Evolutionary conservation across 1,140 invertebrate genomes (phyloP), one percentile per base, ranked within the genome.

Genomic region (Cyclargus thomasi): DNA sequence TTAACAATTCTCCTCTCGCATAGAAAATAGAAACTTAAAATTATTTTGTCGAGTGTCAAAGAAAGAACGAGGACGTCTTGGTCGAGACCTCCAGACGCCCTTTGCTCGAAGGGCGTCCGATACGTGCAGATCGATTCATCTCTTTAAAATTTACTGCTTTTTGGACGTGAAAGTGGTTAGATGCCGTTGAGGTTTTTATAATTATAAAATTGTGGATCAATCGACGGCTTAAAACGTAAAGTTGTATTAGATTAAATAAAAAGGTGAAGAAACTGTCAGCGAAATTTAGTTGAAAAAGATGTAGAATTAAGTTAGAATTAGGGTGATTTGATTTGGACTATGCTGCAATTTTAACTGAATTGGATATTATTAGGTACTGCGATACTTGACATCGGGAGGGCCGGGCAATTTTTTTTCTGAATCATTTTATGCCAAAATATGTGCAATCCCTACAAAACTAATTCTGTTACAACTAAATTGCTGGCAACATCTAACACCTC

Each of bases 61-160:
- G 83, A 82, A 80, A 83, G 84, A 80, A 82, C 75, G 79, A 77
- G 72, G 74, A 75, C 73, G 76, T 81, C 79, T 82, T 79, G 75
- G 23, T 67, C 62, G 71, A 73, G 83, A 81, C 82, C 82, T 85
- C 81, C 70, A 83, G 80, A 85, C 80, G 78, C 72, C 80, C 79
- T 86, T 77, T 65, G 67, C 53, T 16, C 39, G 14, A 47, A 39
- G 63, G 35, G n/a, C 18, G 11, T 22, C 18, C 10, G 14, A 21
- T 39, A 47, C 17, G 36, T 18, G 10, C 6, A 62, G 22, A 47
- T 35, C 14, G 20, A 29, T 63, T 63, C 29, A 63, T 63, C 22
- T 17, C 3, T 62, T 21, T 21, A 23, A 63, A 35, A n/a, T 11
- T 16, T 6, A 14, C n/a, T 47, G 39, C 39, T 47, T 47, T 16